A percentile compares a stretch with the other conserved stretches of the same genome.
Conservation (phyloP, 2,113 vertebrate genomes). For the Ailuropoda melanoleuca region DNA sequence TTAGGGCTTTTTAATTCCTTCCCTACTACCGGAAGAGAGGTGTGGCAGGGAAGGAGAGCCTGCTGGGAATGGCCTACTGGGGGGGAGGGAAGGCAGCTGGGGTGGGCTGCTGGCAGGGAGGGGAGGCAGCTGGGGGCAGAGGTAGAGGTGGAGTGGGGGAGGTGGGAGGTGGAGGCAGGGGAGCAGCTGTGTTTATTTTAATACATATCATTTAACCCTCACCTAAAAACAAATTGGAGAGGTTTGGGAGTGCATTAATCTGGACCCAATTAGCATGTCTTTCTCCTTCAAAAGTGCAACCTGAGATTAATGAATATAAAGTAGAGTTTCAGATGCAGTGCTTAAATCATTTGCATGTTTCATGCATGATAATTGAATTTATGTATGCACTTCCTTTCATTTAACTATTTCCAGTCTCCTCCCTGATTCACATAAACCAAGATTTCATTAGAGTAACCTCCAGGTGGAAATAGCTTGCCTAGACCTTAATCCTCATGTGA, state of each 20-base stretch:
- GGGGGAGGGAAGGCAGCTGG: conserved; percentile 56
- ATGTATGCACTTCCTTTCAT: conserved; percentile 87
- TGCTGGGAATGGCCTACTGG: conserved; percentile 23
- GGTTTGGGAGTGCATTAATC: conserved; percentile 87
- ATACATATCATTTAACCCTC: conserved; percentile 82
- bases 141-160: not conserved
- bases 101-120: not conserved
- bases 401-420: conserved; percentile 86
- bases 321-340: conserved; percentile 86
- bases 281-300: conserved; percentile 85
- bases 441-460: conserved; percentile 35
- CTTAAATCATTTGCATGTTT: conserved; percentile 89
- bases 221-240: conserved; percentile 83
- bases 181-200: conserved; percentile 85
- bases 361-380: conserved; percentile 89
- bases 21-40: conserved; percentile 34
- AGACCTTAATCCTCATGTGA: conserved; percentile 21
- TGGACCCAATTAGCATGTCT: conserved; percentile 84
- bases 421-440: conserved; percentile 78
- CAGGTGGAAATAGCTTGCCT: conserved; percentile 38
- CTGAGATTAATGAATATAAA: conserved; percentile 87
- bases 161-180: conserved; percentile 38
- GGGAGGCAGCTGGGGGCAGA: conserved; percentile 55
- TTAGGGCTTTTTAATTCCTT: not conserved
- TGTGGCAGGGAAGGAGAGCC: not conserved